phyloP scores from a whole-genome alignment of 92 coral and sea anemone genomes.

The Bergia sp. region DNA sequence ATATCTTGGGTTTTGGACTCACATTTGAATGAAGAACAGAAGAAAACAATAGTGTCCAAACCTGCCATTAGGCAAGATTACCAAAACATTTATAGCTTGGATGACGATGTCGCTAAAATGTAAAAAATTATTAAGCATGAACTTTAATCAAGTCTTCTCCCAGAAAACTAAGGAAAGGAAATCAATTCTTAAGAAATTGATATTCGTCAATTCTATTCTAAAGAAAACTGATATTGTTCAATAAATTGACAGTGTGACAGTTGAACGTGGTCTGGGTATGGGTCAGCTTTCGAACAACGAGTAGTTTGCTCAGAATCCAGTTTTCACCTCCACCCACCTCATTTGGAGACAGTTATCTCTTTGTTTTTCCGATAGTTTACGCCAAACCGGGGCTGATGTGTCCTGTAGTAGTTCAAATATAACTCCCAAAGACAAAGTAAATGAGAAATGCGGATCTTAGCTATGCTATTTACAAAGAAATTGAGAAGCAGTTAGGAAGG shows the following conservation, averaged over 20 bases:
- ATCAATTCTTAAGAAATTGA: constrained; percentile 12
- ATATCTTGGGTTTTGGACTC: not conserved
- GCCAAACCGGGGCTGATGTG: not conserved
- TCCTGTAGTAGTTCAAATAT: constrained; percentile 6
- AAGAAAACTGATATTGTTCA: constrained; percentile 11
- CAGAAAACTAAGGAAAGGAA: not conserved
- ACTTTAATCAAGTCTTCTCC: not conserved
- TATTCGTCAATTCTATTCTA: not conserved
- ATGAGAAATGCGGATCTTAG: not conserved
- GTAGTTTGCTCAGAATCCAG: not conserved
- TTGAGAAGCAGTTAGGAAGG: constrained; percentile 19
- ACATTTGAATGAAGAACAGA: not conserved
- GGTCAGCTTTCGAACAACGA: not conserved
- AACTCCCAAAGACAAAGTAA: not conserved
- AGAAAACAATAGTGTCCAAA: not conserved
- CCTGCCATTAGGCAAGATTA: constrained; percentile 8
- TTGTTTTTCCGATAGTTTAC: not conserved
- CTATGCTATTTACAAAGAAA: constrained; percentile 24
- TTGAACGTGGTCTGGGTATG: not conserved
- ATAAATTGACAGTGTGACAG: not conserved
- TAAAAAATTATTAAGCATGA: not conserved
- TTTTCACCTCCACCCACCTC: not conserved
- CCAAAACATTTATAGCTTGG: constrained; percentile 3
- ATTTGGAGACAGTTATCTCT: not conserved
- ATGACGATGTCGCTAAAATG: constrained; percentile 2